Conservation (phyloP, 2,797 vertebrate genomes). For the Amblyopsis hoosieri region DNA sequence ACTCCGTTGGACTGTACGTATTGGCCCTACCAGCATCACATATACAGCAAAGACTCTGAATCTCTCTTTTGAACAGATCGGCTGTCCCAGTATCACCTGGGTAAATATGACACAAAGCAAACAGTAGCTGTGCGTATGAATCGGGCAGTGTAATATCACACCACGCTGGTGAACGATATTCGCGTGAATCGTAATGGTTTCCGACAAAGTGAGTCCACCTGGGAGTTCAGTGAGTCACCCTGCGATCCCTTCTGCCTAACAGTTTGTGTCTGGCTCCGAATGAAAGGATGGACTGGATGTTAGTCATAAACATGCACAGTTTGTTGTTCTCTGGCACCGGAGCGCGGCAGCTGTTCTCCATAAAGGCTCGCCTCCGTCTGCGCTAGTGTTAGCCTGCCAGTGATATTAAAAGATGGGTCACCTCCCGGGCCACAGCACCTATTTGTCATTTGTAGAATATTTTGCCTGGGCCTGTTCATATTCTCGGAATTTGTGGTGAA, state of each 20-base stretch:
- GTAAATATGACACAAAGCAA: neutral
- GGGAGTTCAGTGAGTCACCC: neutral
- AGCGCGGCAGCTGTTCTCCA: conserved; percentile 60
- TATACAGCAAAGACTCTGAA: neutral
- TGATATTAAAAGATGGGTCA: conserved; percentile 30
- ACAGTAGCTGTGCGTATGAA: neutral
- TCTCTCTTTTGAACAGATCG: conserved; percentile 11
- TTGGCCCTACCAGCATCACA: neutral
- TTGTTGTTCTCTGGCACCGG: conserved; percentile 56
- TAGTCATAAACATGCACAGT: conserved; percentile 54
- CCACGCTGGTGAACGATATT: conserved; percentile 5
- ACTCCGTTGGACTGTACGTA: neutral
- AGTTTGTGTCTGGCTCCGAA: neutral
- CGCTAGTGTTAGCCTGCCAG: conserved; percentile 23
- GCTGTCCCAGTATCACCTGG: neutral
- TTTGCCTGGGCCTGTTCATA: conserved; percentile 28
- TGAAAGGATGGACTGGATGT: conserved; percentile 32
- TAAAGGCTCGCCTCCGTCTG: conserved; percentile 55
- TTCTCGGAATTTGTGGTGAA: conserved; percentile 21
- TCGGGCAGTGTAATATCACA: neutral
- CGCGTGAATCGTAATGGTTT: conserved; percentile 21
- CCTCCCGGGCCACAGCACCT: conserved; percentile 14
- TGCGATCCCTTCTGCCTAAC: neutral
- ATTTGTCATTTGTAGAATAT: conserved; percentile 36
- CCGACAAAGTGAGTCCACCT: conserved; percentile 13